Conservation (phyloP, 2,797 vertebrate species). For the Fistularia tabacaria region DNA sequence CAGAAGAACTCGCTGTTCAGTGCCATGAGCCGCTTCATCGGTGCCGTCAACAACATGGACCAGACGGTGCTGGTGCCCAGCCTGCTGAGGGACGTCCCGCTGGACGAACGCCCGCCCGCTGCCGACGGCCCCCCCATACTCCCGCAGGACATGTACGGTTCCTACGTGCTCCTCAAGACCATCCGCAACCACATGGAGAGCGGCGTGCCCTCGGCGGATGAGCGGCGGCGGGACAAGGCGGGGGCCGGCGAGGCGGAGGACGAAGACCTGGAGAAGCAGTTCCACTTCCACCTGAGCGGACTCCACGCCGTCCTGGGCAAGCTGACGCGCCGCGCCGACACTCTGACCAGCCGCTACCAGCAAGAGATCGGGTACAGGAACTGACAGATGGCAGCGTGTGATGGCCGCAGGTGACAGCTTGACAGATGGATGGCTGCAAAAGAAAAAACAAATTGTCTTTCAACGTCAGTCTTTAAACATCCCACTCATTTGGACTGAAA, state of each 20-base stretch:
- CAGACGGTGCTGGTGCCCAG: conserved; percentile 95
- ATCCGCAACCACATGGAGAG: conserved; percentile 92
- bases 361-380: conserved; percentile 78
- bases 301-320: conserved; percentile 85
- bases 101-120: conserved; percentile 59
- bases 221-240: conserved; percentile 42
- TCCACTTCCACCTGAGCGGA: conserved; percentile 88
- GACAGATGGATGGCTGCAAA: too few species aligned
- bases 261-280: conserved; percentile 86
- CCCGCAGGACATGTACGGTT: conserved; percentile 86
- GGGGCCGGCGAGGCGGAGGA: conserved; percentile 65
- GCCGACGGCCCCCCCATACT: conserved; percentile 39
- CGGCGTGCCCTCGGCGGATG: conserved; percentile 76
- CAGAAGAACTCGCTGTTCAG: conserved; percentile 45
- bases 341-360: conserved; percentile 90
- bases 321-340: conserved; percentile 87
- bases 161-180: conserved; percentile 88
- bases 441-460: too few species aligned
- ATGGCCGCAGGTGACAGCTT: too few species aligned
- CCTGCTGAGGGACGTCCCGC: conserved; percentile 85
- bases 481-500: too few species aligned
- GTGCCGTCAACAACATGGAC: conserved; percentile 94
- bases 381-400: too few species aligned
- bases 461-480: too few species aligned
- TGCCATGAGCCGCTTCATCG: conserved; percentile 90